Base-by-base conservation (phyloP, 2,113 vertebrate genomes). In the Stegastes partitus region DNA sequence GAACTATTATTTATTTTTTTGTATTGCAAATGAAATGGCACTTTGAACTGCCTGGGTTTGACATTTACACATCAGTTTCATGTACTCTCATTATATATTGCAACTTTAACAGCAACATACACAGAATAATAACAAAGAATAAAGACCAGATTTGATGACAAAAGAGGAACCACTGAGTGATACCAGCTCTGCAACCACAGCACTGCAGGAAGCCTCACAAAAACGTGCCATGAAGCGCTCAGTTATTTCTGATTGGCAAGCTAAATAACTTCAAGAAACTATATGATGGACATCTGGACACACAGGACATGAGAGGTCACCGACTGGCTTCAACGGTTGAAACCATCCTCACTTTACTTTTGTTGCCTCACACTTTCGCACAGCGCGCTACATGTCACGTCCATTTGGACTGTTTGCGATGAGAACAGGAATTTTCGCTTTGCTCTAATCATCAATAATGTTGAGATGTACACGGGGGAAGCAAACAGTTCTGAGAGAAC, bases 151-250 rank as follows among this genome's bases (percentile, higher is more conserved):
- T 81, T 51, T 70, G 42, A 65, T 65, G 78, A 34, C 65, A 72
- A 75, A 81, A 87, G 82, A 87, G 82, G 86, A 87, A 84, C 67
- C 47, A 49, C 37, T 34, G 31, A 1, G 10, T 34, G 61, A 72
- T 51, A 19, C 73, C 25, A 61, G 49, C 19, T 76, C 31, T 53
- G 44, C 7, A 56, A 82, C 72, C 72, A 74, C 68, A 80, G 47
- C 45, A 53, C 53, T 73, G 49, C 57, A 47, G 39, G n/a, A n/a
- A 53, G 3, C 8, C 19, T 23, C 1, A 42, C 4, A 7, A 23
- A 63, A 68, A 26, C 2, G 12, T 8, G 0, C 2, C 3, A 8
- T 54, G 2, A 28, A 59, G 12, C 39, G 18, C 22, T 44, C 11
- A 50, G 71, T 22, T 56, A 67, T 31, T 37, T n/a, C 9, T 61